Base-by-base conservation (phyloP, 2,797 vertebrate genomes). In the Acipenser transmontanus region DNA sequence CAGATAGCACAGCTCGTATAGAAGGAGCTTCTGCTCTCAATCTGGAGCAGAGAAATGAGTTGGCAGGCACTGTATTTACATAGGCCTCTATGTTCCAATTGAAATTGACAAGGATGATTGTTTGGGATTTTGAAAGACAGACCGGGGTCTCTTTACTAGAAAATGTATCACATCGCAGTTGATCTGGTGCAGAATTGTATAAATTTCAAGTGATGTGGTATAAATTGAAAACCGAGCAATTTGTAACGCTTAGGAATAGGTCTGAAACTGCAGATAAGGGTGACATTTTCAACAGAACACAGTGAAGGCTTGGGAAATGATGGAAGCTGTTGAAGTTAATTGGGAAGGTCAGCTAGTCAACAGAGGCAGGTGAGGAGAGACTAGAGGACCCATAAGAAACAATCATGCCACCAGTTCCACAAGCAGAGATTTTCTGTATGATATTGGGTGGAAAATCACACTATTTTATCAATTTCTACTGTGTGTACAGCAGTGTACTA, bases 141-240 rank as follows among this genome's bases (percentile, higher is more conserved):
- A 70, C 74, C 68, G 66, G 67, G 76, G 82, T 78, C 80, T 74
- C 67, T 76, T 72, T 79, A 69, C 72, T 50, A 34, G 63, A 67
- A 52, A 73, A 70, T 75, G 72, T 59, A 77, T 69, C 81, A 81
- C 85, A 77, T 87, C 68, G 54, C 47, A 10, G 11, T 68, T 72
- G 81, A 83, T 85, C 80, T 74, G 77, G 63, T 72, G 65, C 69
- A 72, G 70, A 80, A 83, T 77, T 74, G 75, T 72, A 68, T 8
- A 51, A 73, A 2, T 34, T 34, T 83, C 71, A 34, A 34, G 20
- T 34, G 20, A 34, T 71, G 72, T 66, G 75, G 71, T 76, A 77
- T 84, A 89, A 85, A 91, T 87, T 84, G 84, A 88, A 88, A 87
- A 74, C 73, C 47, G 71, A 72, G 75, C 78, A 79, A 83, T 86